Percentiles rank a stretch among this genome's conserved stretches.
These are phyloP conservation scores for Abscondita cerata DNA, from an alignment of 2,888 invertebrate genomes.

Conservation along the genomic window DNA sequence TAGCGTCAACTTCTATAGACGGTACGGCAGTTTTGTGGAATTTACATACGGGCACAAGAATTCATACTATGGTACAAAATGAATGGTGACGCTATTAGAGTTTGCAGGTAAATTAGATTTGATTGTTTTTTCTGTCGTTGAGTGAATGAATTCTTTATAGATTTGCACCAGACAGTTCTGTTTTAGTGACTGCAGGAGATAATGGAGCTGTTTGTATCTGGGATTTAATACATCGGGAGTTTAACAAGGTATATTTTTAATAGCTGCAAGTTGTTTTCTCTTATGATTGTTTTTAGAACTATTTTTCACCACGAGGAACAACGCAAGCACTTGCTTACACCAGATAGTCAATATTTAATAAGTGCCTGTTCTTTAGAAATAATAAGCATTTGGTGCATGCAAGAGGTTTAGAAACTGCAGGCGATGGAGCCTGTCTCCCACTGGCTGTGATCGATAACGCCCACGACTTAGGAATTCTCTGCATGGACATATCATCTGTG, in stretches of 20 bases:
- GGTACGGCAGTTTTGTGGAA: constrained; percentile 76
- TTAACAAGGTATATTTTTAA: constrained; percentile 68
- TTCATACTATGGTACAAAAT: constrained; percentile 71
- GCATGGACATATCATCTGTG: constrained; percentile 67
- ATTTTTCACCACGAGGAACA: constrained; percentile 72
- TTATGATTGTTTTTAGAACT: constrained; percentile 45
- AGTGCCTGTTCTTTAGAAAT: constrained; percentile 79
- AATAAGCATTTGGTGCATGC: constrained; percentile 58
- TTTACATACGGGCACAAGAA: constrained; percentile 65
- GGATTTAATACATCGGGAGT: constrained; percentile 68
- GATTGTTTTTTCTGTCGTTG: background rate
- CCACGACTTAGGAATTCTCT: constrained; percentile 82
- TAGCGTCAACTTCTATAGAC: constrained; percentile 76
- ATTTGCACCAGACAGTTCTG: constrained; percentile 71
- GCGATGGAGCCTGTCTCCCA: constrained; percentile 60
- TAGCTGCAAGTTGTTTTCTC: no score
- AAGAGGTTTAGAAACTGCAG: constrained; percentile 57
- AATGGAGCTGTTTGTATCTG: constrained; percentile 75
- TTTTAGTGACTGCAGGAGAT: constrained; percentile 74
- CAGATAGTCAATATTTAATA: constrained; percentile 72
- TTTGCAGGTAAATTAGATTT: constrained; percentile 60
- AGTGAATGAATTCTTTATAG: constrained; percentile 43
- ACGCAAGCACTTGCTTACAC: constrained; percentile 73
- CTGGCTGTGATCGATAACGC: constrained; percentile 72
- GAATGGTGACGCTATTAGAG: constrained; percentile 70